Evolutionary conservation across 2,113 vertebrate species (phyloP), one percentile per base, ranked within the genome.

Genomic region (Myodes glareolus): DNA sequence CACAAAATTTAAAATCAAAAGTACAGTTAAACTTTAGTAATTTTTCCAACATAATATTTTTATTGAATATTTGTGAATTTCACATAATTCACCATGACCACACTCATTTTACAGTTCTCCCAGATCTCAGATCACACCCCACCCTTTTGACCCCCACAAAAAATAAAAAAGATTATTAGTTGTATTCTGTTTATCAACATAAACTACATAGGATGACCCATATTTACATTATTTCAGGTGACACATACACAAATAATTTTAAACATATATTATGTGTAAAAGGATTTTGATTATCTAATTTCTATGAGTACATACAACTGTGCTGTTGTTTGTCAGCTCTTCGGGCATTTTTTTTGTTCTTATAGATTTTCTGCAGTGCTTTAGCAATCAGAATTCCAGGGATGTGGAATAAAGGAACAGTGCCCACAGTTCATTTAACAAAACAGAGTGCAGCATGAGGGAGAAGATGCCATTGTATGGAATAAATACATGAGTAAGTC

Each of bases 241-340:
- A 61, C 21, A 61, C 11, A 61, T 58, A 82, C 11, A 39, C 2
- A 81, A 36, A 52, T 11, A 1, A 33, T 36, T 1, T 72, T n/a
- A 50, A 7, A 23, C 6, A 81, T n/a, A 23, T 31, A 7, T 89
- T 92, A 13, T 5, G 58, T 97, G 29, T 91, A 92, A 4, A 73
- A 81, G 36, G 36, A 7, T 58, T 52, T 91, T 91, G 23, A 25
- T 84, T 61, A 16, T 13, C 27, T 27, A 13, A 42, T 82, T 70
- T 23, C 96, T 88, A n/a, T 95, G 88, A 97, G 3, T 94, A 52
- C 25, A 67, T 96, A 68, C 85, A 27, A 47, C 90, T 77, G 1
- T 7, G 86, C 68, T 97, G 55, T 87, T 33, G 86, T 45, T 19
- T 65, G 80, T 92, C 63, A 47, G 58, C 55, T 70, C 42, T 9